Evolutionary conservation across 2,888 invertebrate genomes (phyloP).

Genomic region (Nesidiocoris tenuis): DNA sequence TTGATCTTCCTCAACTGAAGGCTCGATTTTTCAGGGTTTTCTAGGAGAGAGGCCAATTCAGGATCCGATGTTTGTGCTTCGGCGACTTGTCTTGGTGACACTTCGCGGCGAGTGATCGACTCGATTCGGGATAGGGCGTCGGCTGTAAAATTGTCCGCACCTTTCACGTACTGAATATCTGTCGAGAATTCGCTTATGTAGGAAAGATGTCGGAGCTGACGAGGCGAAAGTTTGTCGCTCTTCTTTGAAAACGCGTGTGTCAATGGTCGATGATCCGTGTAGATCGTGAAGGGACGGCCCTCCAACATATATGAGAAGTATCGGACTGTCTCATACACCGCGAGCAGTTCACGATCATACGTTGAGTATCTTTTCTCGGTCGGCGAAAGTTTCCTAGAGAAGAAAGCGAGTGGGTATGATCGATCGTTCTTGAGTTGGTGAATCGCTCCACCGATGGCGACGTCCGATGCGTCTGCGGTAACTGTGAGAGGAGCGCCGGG

Average conservation of each 20-base stretch:
- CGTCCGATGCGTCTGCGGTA: constrained; percentile 49
- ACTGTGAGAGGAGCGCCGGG: constrained; percentile 1
- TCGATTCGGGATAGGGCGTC: constrained; percentile 9
- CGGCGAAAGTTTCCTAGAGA: constrained; percentile 48
- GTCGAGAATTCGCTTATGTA: constrained; percentile 46
- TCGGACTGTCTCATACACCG: constrained; percentile 4
- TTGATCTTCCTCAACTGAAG: not conserved
- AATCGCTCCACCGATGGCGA: constrained; percentile 53
- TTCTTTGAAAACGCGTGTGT: constrained; percentile 27
- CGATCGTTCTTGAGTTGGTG: constrained; percentile 51
- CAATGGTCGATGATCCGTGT: constrained; percentile 21
- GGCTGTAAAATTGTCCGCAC: constrained; percentile 9
- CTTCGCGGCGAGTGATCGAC: not conserved
- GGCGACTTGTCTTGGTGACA: not conserved
- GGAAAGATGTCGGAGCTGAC: constrained; percentile 39
- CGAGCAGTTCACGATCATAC: constrained; percentile 54
- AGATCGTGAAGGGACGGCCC: constrained; percentile 8
- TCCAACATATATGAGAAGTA: constrained; percentile 8
- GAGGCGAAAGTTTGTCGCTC: constrained; percentile 40
- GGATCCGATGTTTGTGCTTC: not conserved
- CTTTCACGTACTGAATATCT: not conserved
- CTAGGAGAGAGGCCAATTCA: not conserved
- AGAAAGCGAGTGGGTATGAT: constrained; percentile 49
- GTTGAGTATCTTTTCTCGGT: constrained; percentile 54
- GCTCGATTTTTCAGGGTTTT: not conserved